A percentile compares a stretch with the other conserved stretches of the same genome.
These are phyloP conservation scores for Silurus aristotelis DNA, from an alignment of 2,797 vertebrate species.

Conservation along the genomic window DNA sequence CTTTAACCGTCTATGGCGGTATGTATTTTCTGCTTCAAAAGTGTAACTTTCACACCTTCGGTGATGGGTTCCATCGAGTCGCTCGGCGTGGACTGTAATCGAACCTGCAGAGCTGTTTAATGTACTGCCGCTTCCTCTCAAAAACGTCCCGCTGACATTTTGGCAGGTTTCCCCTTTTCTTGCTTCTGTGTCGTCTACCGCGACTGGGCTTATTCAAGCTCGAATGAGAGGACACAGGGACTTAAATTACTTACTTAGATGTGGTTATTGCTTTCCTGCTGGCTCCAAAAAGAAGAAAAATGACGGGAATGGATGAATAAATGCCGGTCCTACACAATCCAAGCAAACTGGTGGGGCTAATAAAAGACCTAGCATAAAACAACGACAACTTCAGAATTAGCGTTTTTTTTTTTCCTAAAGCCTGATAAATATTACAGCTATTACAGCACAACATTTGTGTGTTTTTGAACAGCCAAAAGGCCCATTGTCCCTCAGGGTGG, in stretches of 20 bases:
- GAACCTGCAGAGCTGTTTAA: conserved; percentile 28
- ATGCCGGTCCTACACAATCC: background rate
- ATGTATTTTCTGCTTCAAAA: background rate
- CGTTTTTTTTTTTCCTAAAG: background rate
- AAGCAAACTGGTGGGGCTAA: background rate
- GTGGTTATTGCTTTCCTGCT: conserved; percentile 35
- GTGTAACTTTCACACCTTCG: background rate
- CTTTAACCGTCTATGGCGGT: background rate
- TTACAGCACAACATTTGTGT: background rate
- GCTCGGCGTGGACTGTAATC: conserved; percentile 16
- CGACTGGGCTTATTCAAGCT: conserved; percentile 22
- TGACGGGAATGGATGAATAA: background rate
- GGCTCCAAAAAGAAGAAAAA: background rate
- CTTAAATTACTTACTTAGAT: conserved; percentile 36
- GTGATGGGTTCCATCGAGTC: conserved; percentile 5
- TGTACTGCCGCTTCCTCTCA: conserved; percentile 29
- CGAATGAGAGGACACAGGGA: conserved; percentile 14
- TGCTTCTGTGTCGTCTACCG: conserved; percentile 27
- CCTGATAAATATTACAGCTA: background rate
- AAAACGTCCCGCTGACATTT: conserved; percentile 35
- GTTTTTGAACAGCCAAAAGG: background rate
- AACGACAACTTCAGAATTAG: background rate
- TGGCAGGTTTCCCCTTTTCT: conserved; percentile 31
- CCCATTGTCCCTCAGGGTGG: background rate
- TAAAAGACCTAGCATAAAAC: background rate